Base-by-base conservation (phyloP, 2,888 invertebrate genomes). In the Cordilura impudica region DNA sequence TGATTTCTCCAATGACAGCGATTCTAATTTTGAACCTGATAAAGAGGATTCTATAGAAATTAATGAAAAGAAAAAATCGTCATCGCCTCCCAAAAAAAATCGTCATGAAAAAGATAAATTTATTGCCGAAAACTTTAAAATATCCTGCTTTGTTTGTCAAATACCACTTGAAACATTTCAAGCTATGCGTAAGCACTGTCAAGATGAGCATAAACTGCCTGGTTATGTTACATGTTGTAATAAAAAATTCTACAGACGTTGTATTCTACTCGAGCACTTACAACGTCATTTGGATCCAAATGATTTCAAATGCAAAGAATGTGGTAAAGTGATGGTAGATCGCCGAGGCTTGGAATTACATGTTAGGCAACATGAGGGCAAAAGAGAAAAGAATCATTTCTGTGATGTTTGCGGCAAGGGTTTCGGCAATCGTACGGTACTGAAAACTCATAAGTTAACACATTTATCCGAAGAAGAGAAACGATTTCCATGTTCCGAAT, bases 381-480 rank as follows among this genome's bases (percentile, higher is more conserved):
- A 26, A 51, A n/a, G 18, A 31, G 10, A 14, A 18, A 49, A 53
- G 23, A 35, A 66, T n/a, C 39, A 53, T 19, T 16, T n/a, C 10
- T 66, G 65, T 23, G 65, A 53, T 51, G 23, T 53, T 35, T 66
- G 65, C 23, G 35, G 23, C 4, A 66, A 66, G 23, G 21, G 35
- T 35, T 66, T 66, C 74, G 81, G 84, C 1, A 84, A 84, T 35
- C 87, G 87, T 39, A 87, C 87, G 51, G 87, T 87, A 23, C 74
- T 90, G 74, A 85, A 87, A 18, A 87, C 87, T 26, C 89, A 90
- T 31, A 86, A 86, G 78, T 81, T 88, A 39, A 83, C 87, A 61
- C 89, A 89, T 69, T 86, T 89, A 74, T 84, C 89, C 0, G 87
- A 89, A n/a, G 89, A 87, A 43, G 85, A 86, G 53, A 87, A 86